These are phyloP conservation scores for Agrotis puta DNA, from an alignment of 2,888 invertebrate species.

Conservation along the genomic window DNA sequence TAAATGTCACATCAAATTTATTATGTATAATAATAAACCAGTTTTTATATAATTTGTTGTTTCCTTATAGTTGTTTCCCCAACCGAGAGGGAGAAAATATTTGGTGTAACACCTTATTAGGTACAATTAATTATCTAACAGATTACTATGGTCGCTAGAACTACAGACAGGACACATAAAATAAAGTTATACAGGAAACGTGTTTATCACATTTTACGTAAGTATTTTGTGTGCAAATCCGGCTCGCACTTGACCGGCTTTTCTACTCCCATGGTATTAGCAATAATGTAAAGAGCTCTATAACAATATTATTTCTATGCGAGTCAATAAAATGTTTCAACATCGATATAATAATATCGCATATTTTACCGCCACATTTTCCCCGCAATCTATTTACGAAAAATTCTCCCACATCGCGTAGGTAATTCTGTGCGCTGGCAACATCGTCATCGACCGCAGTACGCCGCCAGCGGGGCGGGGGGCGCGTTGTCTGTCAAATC, in stretches of 20 bases:
- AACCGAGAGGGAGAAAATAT: too few species aligned
- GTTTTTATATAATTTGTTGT: too few species aligned
- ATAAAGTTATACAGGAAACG: not conserved
- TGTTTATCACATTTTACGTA: too few species aligned
- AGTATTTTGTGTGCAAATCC: not conserved
- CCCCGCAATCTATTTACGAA: slow-evolving; percentile 51
- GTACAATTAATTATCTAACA: too few species aligned
- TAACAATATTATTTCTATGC: not conserved
- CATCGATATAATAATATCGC: slow-evolving; percentile 32
- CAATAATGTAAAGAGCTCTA: not conserved
- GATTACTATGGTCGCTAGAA: not conserved
- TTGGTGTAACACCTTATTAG: too few species aligned
- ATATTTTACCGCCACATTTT: slow-evolving; percentile 45
- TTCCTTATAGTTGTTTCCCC: too few species aligned
- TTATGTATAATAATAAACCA: too few species aligned
- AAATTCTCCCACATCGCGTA: slow-evolving; percentile 65
- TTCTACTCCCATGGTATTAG: not conserved
- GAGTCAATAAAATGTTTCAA: slow-evolving; percentile 45
- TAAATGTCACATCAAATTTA: too few species aligned
- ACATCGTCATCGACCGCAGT: slow-evolving; percentile 85
- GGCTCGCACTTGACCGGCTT: not conserved
- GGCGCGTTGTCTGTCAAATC: slow-evolving; percentile 83
- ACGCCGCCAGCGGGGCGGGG: slow-evolving; percentile 74
- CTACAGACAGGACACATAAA: not conserved
- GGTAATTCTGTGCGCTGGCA: slow-evolving; percentile 72